Base-by-base conservation (phyloP, 2,797 vertebrate species). In the Crenuchus spilurus region DNA sequence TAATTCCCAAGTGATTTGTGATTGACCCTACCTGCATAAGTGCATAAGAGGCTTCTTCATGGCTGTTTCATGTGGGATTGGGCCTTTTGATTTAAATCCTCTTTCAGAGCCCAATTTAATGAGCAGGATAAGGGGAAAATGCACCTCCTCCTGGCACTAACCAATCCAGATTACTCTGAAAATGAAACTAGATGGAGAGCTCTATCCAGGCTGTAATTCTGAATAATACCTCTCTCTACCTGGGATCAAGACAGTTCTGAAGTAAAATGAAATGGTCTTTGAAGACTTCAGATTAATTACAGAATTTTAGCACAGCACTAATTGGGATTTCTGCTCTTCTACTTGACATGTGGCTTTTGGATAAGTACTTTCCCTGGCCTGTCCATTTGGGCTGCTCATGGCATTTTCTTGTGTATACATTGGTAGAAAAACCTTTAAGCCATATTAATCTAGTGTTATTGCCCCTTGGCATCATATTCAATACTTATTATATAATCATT, bases 11-110 rank as follows among this genome's bases (percentile, higher is more conserved):
- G 87, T 84, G 90, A 73, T 83, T 86, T 88, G 78, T 79, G 82
- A 82, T 89, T 90, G 87, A 90, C 90, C 88, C 84, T 80, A 77
- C 72, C 90, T 87, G 87, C 74, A 58, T 49, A 41, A 84, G 88
- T 87, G 83, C 83, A 79, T 82, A 77, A 39, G 41, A 70, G 73
- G 85, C 77, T 82, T 84, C 87, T 83, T 83, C 71, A 10, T 78
- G 46, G 75, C 72, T 46, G 68, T 75, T 20, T 72, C 46, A 52
- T 77, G 79, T 76, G 77, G 84, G 80, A 87, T 65, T 76, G 39
- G 77, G 67, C 85, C 90, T 88, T 92, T 92, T 94, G 87, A 91
- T 90, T 89, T 86, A 90, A 92, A 92, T 92, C 92, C 89, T 84
- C 83, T 79, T 70, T 82, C 76, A 89, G 77, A 84, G 87, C 88